phyloP scores from a whole-genome alignment of 2,797 vertebrate genomes.

The Diplodus puntazzo region DNA sequence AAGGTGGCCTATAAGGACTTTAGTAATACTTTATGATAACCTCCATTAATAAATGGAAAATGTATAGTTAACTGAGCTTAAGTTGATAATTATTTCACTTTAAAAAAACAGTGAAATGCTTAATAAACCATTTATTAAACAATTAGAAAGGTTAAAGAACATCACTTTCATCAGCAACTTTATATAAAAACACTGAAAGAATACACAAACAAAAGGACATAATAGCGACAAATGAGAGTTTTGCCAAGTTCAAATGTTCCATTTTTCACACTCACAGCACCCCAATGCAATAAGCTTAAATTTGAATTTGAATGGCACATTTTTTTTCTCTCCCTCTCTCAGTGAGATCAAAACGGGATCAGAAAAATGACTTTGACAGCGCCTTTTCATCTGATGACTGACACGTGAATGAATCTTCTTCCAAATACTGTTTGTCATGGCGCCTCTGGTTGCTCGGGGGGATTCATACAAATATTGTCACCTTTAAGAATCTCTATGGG shows the following conservation, averaged over 20 bases:
- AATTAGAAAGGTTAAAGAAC: too few relatives aligned
- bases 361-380: constrained; percentile 12
- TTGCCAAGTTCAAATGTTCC: neutral
- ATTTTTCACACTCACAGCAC: neutral
- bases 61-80: too few relatives aligned
- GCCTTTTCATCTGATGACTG: constrained; percentile 23
- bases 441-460: constrained; percentile 10
- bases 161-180: too few relatives aligned
- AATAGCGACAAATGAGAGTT: neutral
- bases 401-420: constrained; percentile 35
- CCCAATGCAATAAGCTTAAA: neutral
- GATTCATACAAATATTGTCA: constrained; percentile 31
- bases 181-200: neutral
- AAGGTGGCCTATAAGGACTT: too few relatives aligned
- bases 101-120: too few relatives aligned
- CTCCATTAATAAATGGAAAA: too few relatives aligned
- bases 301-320: neutral
- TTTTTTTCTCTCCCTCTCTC: neutral
- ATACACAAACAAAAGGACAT: neutral
- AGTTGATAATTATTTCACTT: too few relatives aligned
- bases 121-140: too few relatives aligned
- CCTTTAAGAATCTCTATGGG: constrained; percentile 11
- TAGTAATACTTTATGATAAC: too few relatives aligned
- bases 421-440: constrained; percentile 20
- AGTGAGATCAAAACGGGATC: constrained; percentile 9